Evolutionary conservation across 2,888 invertebrate species (phyloP).

Genomic region (Diaperis boleti): DNA sequence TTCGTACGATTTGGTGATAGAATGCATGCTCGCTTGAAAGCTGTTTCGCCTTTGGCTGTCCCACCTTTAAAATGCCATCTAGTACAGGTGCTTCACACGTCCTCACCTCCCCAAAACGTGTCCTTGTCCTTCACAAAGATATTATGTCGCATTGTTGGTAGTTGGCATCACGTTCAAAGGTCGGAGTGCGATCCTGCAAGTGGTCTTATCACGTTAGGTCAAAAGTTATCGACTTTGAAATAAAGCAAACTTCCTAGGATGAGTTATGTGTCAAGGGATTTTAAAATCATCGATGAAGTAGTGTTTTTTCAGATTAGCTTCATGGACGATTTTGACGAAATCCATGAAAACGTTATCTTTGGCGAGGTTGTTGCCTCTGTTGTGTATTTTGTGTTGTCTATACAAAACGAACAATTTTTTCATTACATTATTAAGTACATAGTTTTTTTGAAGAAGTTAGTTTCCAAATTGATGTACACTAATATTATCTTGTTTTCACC

Average conservation of each 20-base stretch:
- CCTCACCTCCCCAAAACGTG: constrained; percentile 9
- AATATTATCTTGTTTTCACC: too few species aligned
- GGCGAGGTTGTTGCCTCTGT: too few species aligned
- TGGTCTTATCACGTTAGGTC: constrained; percentile 24
- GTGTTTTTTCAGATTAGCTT: too few species aligned
- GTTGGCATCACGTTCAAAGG: constrained; percentile 20
- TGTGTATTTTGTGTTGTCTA: too few species aligned
- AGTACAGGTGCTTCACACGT: not conserved
- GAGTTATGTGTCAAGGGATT: not conserved
- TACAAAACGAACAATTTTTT: too few species aligned
- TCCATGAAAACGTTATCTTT: too few species aligned
- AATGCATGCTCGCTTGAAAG: not conserved
- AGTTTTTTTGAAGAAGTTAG: too few species aligned
- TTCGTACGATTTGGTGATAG: not conserved
- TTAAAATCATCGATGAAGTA: too few species aligned
- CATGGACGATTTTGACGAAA: too few species aligned
- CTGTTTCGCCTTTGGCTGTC: constrained; percentile 9
- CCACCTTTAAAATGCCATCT: constrained; percentile 15
- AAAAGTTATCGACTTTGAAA: constrained; percentile 12
- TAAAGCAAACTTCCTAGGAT: constrained; percentile 25
- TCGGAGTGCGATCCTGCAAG: constrained; percentile 6
- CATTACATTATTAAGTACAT: too few species aligned
- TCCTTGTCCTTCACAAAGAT: constrained; percentile 28
- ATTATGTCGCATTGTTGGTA: constrained; percentile 1
- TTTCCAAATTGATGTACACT: too few species aligned